These are phyloP conservation scores for Ammodytes dubius DNA, from an alignment of 2,113 vertebrate species.

Conservation along the genomic window DNA sequence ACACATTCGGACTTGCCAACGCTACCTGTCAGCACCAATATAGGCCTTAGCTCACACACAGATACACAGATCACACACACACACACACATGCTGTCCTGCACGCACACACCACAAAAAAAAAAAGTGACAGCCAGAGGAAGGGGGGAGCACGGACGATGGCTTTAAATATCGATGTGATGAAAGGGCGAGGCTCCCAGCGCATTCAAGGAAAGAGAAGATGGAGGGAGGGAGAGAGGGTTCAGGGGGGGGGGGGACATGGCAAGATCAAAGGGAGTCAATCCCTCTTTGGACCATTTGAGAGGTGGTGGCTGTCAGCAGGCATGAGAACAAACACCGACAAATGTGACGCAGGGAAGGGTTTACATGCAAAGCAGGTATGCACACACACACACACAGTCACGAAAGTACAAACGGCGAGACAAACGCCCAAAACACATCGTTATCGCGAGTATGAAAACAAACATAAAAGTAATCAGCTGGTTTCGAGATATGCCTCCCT, in stretches of 20 bases:
- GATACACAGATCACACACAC: neutral
- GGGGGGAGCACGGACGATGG: neutral
- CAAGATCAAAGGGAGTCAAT: constrained; percentile 70
- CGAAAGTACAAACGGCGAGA: constrained; percentile 16
- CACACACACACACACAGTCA: constrained; percentile 20
- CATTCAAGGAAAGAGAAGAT: constrained; percentile 32
- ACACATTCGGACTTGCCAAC: constrained; percentile 63
- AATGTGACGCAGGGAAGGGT: constrained; percentile 41
- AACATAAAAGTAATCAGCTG: constrained; percentile 25
- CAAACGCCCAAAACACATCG: constrained; percentile 20
- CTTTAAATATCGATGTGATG: constrained; percentile 69
- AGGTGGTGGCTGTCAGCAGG: constrained; percentile 64
- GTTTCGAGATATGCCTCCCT: constrained; percentile 13
- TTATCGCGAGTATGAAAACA: constrained; percentile 24
- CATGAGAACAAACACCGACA: constrained; percentile 69
- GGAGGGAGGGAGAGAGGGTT: constrained; percentile 37
- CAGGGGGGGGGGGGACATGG: constrained; percentile 23
- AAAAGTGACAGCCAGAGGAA: neutral
- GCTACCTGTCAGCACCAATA: constrained; percentile 61
- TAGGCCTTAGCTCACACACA: constrained; percentile 14
- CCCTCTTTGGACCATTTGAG: constrained; percentile 56
- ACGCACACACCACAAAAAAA: constrained; percentile 25
- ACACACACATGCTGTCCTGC: neutral
- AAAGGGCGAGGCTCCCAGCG: constrained; percentile 44
- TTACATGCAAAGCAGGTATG: constrained; percentile 52